Evolutionary conservation across 2,113 vertebrate species (phyloP), one percentile per base, ranked within the genome.

Genomic region (Calonectris borealis): DNA sequence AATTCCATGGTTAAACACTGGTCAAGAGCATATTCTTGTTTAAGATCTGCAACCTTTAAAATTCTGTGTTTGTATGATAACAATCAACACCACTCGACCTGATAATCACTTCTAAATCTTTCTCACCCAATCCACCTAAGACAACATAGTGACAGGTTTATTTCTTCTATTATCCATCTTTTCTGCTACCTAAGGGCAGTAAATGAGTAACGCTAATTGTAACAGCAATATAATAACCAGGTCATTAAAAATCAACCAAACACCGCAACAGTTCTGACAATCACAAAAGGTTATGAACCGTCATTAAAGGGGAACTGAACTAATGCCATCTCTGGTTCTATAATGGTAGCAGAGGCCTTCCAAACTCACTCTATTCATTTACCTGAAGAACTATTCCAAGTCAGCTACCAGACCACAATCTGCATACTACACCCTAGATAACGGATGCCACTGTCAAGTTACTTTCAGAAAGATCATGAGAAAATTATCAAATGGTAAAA

Each of bases 251-350:
- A 18, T 3, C 32, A 79, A 76, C 8, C 60, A 48, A 57, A n/a
- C 6, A 32, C 7, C 31, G 15, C 44, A 57, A 19, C 25, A 54
- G 17, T 57, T 86, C 38, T 13, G 25, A 68, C 38, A 48, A 34
- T 11, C 40, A 65, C 72, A 64, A 31, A 44, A 70, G 9, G 16
- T 19, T 3, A 2, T 12, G 32, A 90, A 38, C 22, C 0, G 0
- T 8, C n/a, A n/a, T 31, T n/a, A 6, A 44, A 71, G 25, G 24
- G 16, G 49, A 85, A 68, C 42, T 3, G 64, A 86, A 38, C 44
- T 8, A 9, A 16, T 11, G 44, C 29, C 49, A 38, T 0, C 55
- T 51, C 46, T 40, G 58, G 48, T 76, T 65, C 57, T 55, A 0
- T 6, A 62, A 7, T 0, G 3, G 34, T 2, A 81, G 72, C 86